These are phyloP conservation scores for Aproaerema taeniolella DNA, from an alignment of 2,888 invertebrate species.

Conservation along the genomic window DNA sequence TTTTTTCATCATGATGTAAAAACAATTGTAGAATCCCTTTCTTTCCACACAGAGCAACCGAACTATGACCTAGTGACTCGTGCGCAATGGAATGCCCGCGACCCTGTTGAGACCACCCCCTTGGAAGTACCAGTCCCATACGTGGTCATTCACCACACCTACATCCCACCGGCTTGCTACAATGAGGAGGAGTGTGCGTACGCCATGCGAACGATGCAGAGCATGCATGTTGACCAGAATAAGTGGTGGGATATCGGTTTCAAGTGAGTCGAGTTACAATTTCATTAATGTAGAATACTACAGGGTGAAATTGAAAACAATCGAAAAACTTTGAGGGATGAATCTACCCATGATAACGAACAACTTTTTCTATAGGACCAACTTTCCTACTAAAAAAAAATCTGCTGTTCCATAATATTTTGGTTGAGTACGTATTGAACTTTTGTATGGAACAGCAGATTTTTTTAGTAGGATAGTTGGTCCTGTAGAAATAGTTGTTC, in stretches of 20 bases:
- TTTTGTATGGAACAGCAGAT: too few relatives aligned
- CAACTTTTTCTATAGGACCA: too few relatives aligned
- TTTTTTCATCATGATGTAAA: too few relatives aligned
- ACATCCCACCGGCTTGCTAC: slow-evolving; percentile 75
- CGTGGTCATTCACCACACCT: slow-evolving; percentile 85
- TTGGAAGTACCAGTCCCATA: slow-evolving; percentile 79
- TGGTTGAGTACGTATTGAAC: too few relatives aligned
- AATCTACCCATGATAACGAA: too few relatives aligned
- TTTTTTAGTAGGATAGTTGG: neutral
- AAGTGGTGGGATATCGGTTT: slow-evolving; percentile 82
- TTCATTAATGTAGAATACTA: too few relatives aligned
- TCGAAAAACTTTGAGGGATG: too few relatives aligned
- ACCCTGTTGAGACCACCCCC: slow-evolving; percentile 55
- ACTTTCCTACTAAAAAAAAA: too few relatives aligned
- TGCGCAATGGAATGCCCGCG: slow-evolving; percentile 77
- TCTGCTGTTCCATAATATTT: too few relatives aligned
- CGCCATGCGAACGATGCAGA: slow-evolving; percentile 81
- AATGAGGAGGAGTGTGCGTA: slow-evolving; percentile 58
- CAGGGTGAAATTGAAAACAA: too few relatives aligned
- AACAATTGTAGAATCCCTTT: too few relatives aligned
- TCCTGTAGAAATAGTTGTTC: neutral
- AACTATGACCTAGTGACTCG: neutral
- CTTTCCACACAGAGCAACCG: too few relatives aligned
- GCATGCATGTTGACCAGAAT: slow-evolving; percentile 72
- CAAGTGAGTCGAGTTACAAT: slow-evolving; percentile 37